A percentile compares a stretch with the other conserved stretches of the same genome.
These are phyloP conservation scores for Cenopis cana DNA, from an alignment of 2,888 invertebrate species.

Conservation along the genomic window DNA sequence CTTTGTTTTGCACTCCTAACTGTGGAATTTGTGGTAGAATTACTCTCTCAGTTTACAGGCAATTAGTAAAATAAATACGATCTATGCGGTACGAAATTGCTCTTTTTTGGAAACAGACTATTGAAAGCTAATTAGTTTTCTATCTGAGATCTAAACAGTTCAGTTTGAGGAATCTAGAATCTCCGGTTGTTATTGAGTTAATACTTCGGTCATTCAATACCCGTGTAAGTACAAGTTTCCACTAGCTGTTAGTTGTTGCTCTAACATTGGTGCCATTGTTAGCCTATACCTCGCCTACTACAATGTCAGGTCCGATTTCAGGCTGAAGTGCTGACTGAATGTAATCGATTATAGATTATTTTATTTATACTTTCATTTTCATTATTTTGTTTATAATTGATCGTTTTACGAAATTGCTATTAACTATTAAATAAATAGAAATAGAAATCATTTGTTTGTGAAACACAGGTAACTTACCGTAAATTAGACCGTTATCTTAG, in stretches of 20 bases:
- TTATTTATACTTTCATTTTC: too few relatives aligned
- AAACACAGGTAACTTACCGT: too few relatives aligned
- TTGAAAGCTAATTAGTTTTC: slow-evolving; percentile 17
- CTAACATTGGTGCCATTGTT: neutral
- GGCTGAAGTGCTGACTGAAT: too few relatives aligned
- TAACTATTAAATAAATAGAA: too few relatives aligned
- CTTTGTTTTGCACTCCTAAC: slow-evolving; percentile 36
- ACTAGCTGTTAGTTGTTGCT: neutral
- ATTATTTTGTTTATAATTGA: neutral
- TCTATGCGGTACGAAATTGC: slow-evolving; percentile 23
- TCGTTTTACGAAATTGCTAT: too few relatives aligned
- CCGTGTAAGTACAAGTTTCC: slow-evolving; percentile 1
- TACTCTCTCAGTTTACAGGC: slow-evolving; percentile 37
- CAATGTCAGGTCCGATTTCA: neutral
- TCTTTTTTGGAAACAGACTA: slow-evolving; percentile 16
- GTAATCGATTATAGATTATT: too few relatives aligned
- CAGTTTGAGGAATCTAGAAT: slow-evolving; percentile 19
- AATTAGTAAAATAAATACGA: slow-evolving; percentile 40
- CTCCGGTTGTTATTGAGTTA: slow-evolving; percentile 15
- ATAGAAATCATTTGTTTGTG: too few relatives aligned
- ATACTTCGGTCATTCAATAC: slow-evolving; percentile 14
- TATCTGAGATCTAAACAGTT: slow-evolving; percentile 13
- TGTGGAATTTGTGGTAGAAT: too few relatives aligned
- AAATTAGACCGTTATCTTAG: slow-evolving; percentile 6
- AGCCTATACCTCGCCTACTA: neutral